These are phyloP conservation scores for Podocnemis expansa DNA, from an alignment of 2,113 vertebrate species.

Conservation along the genomic window DNA sequence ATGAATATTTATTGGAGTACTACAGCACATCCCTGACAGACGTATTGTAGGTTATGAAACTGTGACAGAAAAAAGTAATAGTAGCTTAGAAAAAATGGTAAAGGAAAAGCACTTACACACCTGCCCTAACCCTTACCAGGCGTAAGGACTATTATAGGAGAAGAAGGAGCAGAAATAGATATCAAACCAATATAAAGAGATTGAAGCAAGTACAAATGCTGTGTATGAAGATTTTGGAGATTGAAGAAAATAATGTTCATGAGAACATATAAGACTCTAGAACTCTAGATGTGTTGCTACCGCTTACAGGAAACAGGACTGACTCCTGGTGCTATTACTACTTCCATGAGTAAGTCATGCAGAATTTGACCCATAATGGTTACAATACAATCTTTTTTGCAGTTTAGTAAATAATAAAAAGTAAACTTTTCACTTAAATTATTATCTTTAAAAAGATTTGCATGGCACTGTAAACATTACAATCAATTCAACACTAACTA, in stretches of 20 bases:
- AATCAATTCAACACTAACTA: constrained; percentile 73
- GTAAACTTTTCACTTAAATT: constrained; percentile 20
- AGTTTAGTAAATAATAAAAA: constrained; percentile 42
- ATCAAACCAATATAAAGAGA: constrained; percentile 25
- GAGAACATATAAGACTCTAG: background rate
- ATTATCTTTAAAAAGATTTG: constrained; percentile 17
- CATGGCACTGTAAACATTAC: constrained; percentile 64
- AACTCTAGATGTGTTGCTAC: background rate
- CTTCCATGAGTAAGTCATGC: background rate
- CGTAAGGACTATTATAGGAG: background rate
- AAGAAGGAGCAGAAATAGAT: constrained; percentile 49
- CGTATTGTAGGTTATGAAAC: constrained; percentile 24
- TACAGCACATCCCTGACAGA: constrained; percentile 42
- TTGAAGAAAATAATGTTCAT: constrained; percentile 2
- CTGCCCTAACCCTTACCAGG: constrained; percentile 17
- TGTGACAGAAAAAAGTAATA: constrained; percentile 25
- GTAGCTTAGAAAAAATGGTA: constrained; percentile 21
- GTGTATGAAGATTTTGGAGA: background rate
- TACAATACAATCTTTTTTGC: background rate
- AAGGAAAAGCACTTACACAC: rapidly evolving
- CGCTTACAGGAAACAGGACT: background rate
- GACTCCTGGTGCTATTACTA: background rate
- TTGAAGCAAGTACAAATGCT: background rate
- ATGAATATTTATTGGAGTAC: constrained; percentile 65
- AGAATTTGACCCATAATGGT: constrained; percentile 44